phyloP scores from a whole-genome alignment of 2,888 invertebrate species.

The Chymomyza caudatula region DNA sequence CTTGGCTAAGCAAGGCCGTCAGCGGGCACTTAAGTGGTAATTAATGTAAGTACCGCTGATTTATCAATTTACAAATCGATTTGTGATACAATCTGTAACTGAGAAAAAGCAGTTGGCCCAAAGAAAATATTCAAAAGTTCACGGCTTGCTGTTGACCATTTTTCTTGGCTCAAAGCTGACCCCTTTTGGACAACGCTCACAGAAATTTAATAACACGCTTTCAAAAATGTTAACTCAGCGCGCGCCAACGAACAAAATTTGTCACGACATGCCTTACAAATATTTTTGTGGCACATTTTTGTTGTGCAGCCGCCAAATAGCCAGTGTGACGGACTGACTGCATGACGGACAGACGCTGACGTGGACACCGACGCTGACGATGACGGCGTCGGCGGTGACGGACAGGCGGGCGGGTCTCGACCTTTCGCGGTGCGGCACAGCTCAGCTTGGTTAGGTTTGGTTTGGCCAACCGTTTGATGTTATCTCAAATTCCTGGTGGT shows the following conservation, averaged over 20 bases:
- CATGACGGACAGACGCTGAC: conserved; percentile 42
- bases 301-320: too few species aligned
- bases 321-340: not conserved
- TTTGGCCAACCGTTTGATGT: conserved; percentile 64
- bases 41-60: conserved; percentile 67
- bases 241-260: conserved; percentile 65
- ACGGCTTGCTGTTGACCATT: not conserved
- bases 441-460: conserved; percentile 24
- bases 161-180: conserved; percentile 3
- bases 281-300: conserved; percentile 27
- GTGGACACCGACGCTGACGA: conserved; percentile 13
- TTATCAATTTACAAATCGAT: conserved; percentile 70
- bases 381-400: conserved; percentile 71
- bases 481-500: conserved; percentile 74
- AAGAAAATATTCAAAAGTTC: conserved; percentile 12
- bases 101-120: conserved; percentile 30
- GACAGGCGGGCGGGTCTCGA: conserved; percentile 56
- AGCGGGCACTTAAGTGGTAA: conserved; percentile 63
- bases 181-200: conserved; percentile 13
- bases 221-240: conserved; percentile 69
- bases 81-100: conserved; percentile 47
- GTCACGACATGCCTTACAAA: conserved; percentile 66
- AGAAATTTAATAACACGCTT: conserved; percentile 70
- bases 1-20: not conserved
- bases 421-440: conserved; percentile 13